Evolutionary conservation across 2,113 vertebrate genomes (phyloP), one percentile per base, ranked within the genome.

Genomic region (Macquaria australasica): DNA sequence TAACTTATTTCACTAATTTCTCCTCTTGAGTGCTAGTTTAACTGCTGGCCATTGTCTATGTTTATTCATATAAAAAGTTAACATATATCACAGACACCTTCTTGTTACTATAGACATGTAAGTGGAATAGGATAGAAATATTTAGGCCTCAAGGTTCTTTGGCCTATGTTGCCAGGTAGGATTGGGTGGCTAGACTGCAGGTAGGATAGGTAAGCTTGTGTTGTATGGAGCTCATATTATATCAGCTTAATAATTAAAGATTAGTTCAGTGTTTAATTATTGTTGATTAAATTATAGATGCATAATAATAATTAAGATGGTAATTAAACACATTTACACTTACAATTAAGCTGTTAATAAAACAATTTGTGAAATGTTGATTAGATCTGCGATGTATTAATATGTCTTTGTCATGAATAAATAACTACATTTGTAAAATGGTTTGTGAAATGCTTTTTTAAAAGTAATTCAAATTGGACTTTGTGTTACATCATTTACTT

Each of bases 201-300:
- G 75, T 69, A 56, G 4, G 6, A 31, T 21, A 69, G 15, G 10
- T 56, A 78, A 11, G 16, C 18, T 63, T 63, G 43, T 64, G 39
- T 23, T 71, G 0, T 79, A 39, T 59, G 15, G 9, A 16, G n/a
- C 25, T 7, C 75, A 12, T 14, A 23, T 20, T 55, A 41, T 56
- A 31, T 1, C 23, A 48, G 4, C 2, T 71, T 51, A 48, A 79
- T 83, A 25, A 73, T 63, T 8, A n/a, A n/a, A 60, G 9, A 84
- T 78, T 43, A 51, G 28, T 70, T 81, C 48, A 5, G 21, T 73
- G 56, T 80, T 87, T 79, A 75, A 50, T 85, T 55, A 67, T 15
- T 77, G 58, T 79, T 88, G 76, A 83, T 91, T 11, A 45, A 88
- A 70, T 85, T 82, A 84, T 6, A 77, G 45, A 72, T 77, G 70